These are phyloP conservation scores for Noctua pronuba DNA, from an alignment of 2,888 invertebrate genomes.

Conservation along the genomic window DNA sequence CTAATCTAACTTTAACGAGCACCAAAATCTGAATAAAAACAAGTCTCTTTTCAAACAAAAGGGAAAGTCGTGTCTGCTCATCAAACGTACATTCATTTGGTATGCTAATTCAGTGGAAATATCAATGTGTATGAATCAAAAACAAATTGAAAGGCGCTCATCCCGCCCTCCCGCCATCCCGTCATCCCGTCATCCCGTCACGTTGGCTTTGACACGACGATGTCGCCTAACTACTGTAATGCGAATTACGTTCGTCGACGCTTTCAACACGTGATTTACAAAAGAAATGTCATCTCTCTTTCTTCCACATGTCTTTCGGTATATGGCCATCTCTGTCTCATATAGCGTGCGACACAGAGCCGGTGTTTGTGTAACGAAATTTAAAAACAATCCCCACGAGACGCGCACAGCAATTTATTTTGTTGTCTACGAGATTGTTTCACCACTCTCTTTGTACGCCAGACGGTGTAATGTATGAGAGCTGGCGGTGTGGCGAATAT, in stretches of 20 bases:
- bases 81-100: constrained; percentile 56
- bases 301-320: constrained; percentile 40
- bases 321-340: constrained; percentile 67
- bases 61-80: constrained; percentile 28
- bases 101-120: constrained; percentile 60
- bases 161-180: constrained; percentile 24
- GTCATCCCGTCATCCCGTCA: constrained; percentile 13
- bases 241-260: constrained; percentile 61
- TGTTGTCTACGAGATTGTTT: constrained; percentile 82
- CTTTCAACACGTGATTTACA: constrained; percentile 57
- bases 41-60: constrained; percentile 38
- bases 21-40: constrained; percentile 20
- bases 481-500: constrained; percentile 46
- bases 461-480: constrained; percentile 42
- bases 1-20: constrained; percentile 40
- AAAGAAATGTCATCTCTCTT: constrained; percentile 59
- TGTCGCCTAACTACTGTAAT: constrained; percentile 68
- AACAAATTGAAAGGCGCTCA: constrained; percentile 52
- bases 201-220: constrained; percentile 42
- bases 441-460: constrained; percentile 65
- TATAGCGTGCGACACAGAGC: constrained; percentile 61
- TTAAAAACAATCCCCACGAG: constrained; percentile 86
- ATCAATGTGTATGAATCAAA: constrained; percentile 61
- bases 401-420: constrained; percentile 80
- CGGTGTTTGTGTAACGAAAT: constrained; percentile 82